Conservation (phyloP, 35 echinoderm and acorn worm genomes). For the Anneissia japonica region DNA sequence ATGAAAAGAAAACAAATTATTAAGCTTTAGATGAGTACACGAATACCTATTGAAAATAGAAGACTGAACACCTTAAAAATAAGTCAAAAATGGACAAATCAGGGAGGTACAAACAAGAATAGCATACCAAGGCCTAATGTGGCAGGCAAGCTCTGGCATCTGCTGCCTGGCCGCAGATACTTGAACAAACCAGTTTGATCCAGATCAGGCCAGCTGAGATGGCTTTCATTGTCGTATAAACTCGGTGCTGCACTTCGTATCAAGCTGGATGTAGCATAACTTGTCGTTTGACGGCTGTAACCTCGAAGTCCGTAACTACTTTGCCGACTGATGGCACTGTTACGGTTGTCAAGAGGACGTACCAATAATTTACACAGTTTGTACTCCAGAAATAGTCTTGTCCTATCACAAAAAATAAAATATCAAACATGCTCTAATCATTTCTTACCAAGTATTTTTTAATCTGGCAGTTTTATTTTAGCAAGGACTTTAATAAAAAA, state of each 20-base stretch:
- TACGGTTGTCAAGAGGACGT: constrained; percentile 69
- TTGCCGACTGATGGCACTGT: constrained; percentile 44
- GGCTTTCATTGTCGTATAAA: constrained; percentile 61
- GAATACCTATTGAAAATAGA: too few species aligned
- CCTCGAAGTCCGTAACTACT: constrained; percentile 57
- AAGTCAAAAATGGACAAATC: too few species aligned
- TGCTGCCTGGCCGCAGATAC: constrained; percentile 78
- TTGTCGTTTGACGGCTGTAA: constrained; percentile 80
- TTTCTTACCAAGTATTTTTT: too few species aligned
- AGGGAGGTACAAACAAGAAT: too few species aligned
- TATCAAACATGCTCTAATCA: background rate
- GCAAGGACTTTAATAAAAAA: too few species aligned
- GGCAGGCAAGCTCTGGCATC: constrained; percentile 81
- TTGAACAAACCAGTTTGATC: constrained; percentile 65
- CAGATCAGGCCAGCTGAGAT: constrained; percentile 54
- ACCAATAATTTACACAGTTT: constrained; percentile 77
- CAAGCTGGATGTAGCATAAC: constrained; percentile 75
- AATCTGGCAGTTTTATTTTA: too few species aligned
- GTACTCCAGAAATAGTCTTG: constrained; percentile 88
- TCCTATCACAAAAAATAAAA: constrained; percentile 31
- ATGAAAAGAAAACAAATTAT: too few species aligned
- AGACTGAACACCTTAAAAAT: too few species aligned
- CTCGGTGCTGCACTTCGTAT: constrained; percentile 59
- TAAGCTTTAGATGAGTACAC: too few species aligned
- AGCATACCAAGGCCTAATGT: constrained; percentile 76